phyloP scores from a whole-genome alignment of 2,888 invertebrate genomes.

The Philonicus albiceps region DNA sequence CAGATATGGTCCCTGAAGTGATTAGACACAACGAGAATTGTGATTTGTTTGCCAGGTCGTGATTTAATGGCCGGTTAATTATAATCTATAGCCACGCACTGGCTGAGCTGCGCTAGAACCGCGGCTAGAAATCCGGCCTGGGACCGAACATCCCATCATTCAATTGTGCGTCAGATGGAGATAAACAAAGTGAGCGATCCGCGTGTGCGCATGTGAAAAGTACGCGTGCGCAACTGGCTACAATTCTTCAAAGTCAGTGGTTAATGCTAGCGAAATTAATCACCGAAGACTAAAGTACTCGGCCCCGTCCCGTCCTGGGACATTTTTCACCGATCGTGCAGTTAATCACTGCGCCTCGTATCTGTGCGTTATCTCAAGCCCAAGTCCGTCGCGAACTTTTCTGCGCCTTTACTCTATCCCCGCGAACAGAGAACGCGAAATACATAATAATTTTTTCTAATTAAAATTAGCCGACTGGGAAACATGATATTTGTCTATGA shows the following conservation, averaged over 20 bases:
- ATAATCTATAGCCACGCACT: background rate
- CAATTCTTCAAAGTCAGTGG: constrained; percentile 23
- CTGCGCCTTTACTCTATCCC: background rate
- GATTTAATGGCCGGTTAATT: constrained; percentile 27
- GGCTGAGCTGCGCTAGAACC: background rate
- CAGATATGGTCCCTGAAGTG: background rate
- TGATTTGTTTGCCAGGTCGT: background rate
- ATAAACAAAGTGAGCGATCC: background rate
- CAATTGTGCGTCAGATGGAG: constrained; percentile 12
- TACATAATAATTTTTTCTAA: constrained; percentile 9
- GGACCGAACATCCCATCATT: background rate
- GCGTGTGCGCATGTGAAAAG: background rate
- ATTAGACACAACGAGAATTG: background rate
- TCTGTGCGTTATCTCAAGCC: background rate
- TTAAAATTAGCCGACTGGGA: constrained; percentile 5
- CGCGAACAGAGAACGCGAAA: background rate
- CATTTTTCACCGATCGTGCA: constrained; percentile 23
- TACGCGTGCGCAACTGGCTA: constrained; percentile 20
- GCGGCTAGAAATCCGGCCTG: background rate
- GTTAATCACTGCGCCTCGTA: constrained; percentile 14
- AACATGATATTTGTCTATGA: constrained; percentile 24
- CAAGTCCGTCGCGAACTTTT: background rate
- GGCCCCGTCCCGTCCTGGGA: background rate
- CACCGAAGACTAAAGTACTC: background rate
- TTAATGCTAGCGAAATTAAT: constrained; percentile 30